Evolutionary conservation across 2,113 vertebrate species (phyloP), one percentile per base, ranked within the genome.

Genomic region (Limnothrissa miodon): DNA sequence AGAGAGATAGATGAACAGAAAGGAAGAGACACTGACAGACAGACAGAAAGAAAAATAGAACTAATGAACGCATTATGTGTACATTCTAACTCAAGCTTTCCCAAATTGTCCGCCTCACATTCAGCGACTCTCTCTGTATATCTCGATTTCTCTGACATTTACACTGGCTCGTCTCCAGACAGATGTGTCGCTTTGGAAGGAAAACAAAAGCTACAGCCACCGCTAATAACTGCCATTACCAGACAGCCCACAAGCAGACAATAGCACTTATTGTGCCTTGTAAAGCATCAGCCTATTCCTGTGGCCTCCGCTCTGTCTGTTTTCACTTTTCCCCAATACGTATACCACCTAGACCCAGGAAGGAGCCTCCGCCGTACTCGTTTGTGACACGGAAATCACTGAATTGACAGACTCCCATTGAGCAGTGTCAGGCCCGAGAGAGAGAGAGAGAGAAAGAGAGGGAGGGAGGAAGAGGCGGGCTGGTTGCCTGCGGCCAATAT

Each of bases 191-290:
- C 29, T 0, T 29, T 70, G 62, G 62, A 70, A 70, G 62, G 29
- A 70, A 36, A 70, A 70, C 62, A 70, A 70, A 33, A 36, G 62
- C 62, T 36, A 70, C 10, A 11, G 1, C 62, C 62, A 70, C 25
- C 29, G 33, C 62, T 36, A 70, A 70, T 62, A 36, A 36, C 62
- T 10, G 6, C 29, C 62, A 70, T 70, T 70, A 70, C 29, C 13
- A 36, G 62, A 70, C 62, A 33, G 29, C 62, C 62, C 29, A 3
- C 29, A 29, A 70, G 29, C 62, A 70, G 62, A 70, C 62, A 70
- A 70, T 70, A 66, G 1, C 62, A 70, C 29, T 70, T 70, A 70
- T 70, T 70, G 62, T 70, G 62, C 59, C 59, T 70, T 70, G 33
- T 36, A 36, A 70, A 70, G 36, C 62, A 36, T 15, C 10, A 70